Base-by-base conservation (phyloP, 35 echinoderm and acorn worm genomes). In the Apostichopus californicus region DNA sequence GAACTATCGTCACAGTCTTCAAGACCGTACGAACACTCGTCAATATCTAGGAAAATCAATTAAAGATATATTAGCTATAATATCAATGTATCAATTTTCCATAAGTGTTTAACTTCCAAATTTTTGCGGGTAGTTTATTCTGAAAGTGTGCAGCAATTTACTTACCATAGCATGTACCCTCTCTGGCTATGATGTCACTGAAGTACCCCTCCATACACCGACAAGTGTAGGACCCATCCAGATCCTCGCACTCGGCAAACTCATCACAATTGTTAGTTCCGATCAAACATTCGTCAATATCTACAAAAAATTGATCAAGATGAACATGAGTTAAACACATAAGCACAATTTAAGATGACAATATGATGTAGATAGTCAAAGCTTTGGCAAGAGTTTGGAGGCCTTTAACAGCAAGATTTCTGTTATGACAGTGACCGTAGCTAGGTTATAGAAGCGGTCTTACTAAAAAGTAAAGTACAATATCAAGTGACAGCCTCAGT, bases 251-350 rank as follows among this genome's bases (percentile, higher is more conserved):
- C 2, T 58, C 1, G 4, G 94, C 86, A 55, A 64, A 23, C 3
- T 56, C 54, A 53, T 75, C 66, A 72, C 94, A 95, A 8, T 64
- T n/a, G 56, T 91, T 53, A 54, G 14, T 83, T 9, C 78, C 86
- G 8, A 20, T 73, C 4, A 57, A 73, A 65, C 94, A 95, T 95
- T 95, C 94, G 86, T 95, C 72, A 6, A 91, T 78, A 87, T 95
- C 94, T 95, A 55, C 0, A 88, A 53, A 14, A 25, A 77, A 66
- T 7, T 10, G 1, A 46, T 4, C 0, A 46, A 46, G 70, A 17
- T 28, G 24, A 55, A 53, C 28, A 65, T 17, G 78, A 5, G 66
- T 78, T 13, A 46, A 46, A 25, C 22, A 25, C 3, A 68, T 13
- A 90, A 14, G 70, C 28, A 34, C 88, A 28, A 90, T 75, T 17